Conservation (phyloP, 35 echinoderm and acorn worm genomes). For the Heliocidaris erythrogramma region DNA sequence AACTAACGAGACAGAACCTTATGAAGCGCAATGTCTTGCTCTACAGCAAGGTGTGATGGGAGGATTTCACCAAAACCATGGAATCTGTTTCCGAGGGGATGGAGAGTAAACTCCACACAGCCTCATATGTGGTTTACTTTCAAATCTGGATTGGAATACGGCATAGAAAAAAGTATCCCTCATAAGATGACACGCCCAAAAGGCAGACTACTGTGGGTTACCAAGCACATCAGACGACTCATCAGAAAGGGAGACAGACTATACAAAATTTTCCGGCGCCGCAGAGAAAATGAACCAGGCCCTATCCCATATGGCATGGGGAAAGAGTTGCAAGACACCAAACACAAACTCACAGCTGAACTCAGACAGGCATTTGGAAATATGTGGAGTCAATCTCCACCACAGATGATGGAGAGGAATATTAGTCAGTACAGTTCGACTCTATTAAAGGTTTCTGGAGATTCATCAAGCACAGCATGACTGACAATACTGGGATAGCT, state of each 20-base stretch:
- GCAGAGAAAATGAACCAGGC: not conserved
- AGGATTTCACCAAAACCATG: not conserved
- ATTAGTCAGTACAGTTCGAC: not conserved
- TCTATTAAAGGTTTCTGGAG: not conserved
- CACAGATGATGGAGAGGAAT: not conserved
- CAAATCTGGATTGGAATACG: not conserved
- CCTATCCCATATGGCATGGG: not conserved
- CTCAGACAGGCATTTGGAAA: not conserved
- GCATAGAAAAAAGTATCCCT: not conserved
- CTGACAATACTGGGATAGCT: not conserved
- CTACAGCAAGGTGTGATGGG: not conserved
- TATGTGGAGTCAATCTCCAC: not conserved
- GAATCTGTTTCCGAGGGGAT: not conserved
- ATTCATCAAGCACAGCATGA: not conserved
- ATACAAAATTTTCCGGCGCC: not conserved
- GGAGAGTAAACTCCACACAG: not conserved
- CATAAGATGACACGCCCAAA: not conserved
- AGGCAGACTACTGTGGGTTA: not conserved
- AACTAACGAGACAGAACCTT: not conserved
- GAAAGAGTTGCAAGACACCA: not conserved
- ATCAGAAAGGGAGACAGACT: constrained; percentile 2
- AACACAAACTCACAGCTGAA: not conserved
- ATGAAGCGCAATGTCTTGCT: not conserved
- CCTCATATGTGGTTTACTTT: not conserved
- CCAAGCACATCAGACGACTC: not conserved